phyloP scores from a whole-genome alignment of 2,113 vertebrate species.

The human (Homo sapiens) region DNA sequence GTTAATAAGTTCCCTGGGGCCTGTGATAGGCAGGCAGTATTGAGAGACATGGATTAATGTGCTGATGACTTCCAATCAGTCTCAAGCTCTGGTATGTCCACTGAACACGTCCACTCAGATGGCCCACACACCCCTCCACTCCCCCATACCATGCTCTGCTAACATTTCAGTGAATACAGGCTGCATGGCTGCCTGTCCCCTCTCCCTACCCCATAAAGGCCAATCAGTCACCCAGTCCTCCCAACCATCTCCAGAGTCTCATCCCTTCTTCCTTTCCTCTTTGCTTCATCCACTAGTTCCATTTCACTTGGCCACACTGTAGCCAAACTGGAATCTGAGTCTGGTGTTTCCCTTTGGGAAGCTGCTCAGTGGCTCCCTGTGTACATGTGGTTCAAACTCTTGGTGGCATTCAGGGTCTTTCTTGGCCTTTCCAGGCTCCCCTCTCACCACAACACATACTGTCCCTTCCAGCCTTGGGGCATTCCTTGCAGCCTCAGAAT shows the following conservation, averaged over 20 bases:
- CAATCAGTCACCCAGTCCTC: neutral
- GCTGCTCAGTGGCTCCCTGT: neutral
- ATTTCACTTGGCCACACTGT: neutral
- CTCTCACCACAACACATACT: neutral
- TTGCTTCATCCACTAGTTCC: too few species aligned
- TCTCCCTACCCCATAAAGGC: neutral
- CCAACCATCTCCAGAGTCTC: neutral
- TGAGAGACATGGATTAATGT: neutral
- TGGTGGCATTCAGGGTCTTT: neutral
- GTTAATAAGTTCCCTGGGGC: neutral
- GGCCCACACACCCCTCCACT: too few species aligned
- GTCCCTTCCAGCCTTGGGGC: neutral
- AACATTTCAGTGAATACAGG: neutral
- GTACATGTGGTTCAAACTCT: neutral
- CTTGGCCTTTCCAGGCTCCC: neutral
- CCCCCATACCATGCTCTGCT: neutral
- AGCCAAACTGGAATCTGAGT: neutral
- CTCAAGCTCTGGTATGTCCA: neutral
- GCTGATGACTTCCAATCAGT: neutral
- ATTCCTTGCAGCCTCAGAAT: neutral
- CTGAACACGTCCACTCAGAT: neutral
- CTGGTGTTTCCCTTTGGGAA: neutral
- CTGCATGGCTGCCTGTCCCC: neutral
- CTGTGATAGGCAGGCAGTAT: neutral
- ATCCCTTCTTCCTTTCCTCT: neutral